phyloP scores from a whole-genome alignment of 2,888 invertebrate species.

The Crepidodera aurea region DNA sequence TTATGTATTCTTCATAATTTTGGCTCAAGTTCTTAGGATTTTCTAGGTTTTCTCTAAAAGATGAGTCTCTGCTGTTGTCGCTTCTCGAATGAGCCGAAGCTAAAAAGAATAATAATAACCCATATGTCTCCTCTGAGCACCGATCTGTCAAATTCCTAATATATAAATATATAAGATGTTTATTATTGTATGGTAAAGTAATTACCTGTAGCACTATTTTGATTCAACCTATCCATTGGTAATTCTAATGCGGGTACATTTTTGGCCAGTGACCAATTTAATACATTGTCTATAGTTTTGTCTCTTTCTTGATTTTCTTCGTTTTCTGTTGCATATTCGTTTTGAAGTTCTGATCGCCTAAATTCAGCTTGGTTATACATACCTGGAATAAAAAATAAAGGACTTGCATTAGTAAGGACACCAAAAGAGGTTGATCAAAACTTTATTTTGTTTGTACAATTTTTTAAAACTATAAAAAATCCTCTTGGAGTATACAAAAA shows the following conservation, averaged over 20 bases:
- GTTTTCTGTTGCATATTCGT: constrained; percentile 16
- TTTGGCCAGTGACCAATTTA: constrained; percentile 59
- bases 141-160: too few relatives aligned
- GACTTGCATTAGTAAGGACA: too few relatives aligned
- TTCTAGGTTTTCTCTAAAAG: constrained; percentile 25
- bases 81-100: constrained; percentile 45
- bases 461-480: too few relatives aligned
- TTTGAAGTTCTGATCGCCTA: constrained; percentile 16
- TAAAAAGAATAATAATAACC: constrained; percentile 36
- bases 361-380: constrained; percentile 52
- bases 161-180: too few relatives aligned
- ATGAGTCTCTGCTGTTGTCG: constrained; percentile 39
- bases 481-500: too few relatives aligned
- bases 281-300: constrained; percentile 56
- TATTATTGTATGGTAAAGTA: background rate
- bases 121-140: too few relatives aligned
- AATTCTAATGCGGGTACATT: constrained; percentile 52
- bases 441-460: too few relatives aligned
- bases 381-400: constrained; percentile 28
- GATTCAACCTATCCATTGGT: constrained; percentile 38
- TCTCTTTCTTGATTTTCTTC: constrained; percentile 39
- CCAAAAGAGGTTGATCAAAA: too few relatives aligned
- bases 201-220: constrained; percentile 32
- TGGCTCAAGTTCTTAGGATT: background rate
- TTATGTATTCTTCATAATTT: constrained; percentile 52